A percentile compares a stretch with the other conserved stretches of the same genome.
Evolutionary conservation across 2,797 vertebrate species (phyloP).

Genomic region (Artibeus lituratus): DNA sequence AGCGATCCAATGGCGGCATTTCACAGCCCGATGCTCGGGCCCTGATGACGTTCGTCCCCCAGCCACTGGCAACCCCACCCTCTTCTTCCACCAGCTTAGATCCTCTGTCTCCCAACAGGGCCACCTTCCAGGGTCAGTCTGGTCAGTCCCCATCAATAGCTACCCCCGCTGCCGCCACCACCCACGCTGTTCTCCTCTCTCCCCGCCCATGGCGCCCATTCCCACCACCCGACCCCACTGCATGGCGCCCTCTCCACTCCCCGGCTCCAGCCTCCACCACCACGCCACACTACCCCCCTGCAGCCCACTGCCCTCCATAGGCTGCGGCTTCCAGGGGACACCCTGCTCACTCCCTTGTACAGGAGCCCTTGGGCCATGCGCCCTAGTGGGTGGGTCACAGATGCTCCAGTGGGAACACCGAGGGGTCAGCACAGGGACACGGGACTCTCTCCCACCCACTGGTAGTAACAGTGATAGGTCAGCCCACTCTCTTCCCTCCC

Average conservation of each 20-base stretch:
- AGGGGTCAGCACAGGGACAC: accelerated
- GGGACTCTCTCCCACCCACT: neutral
- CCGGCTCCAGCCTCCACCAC: accelerated
- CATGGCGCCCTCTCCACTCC: neutral
- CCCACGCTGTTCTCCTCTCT: neutral
- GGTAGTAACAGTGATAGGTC: accelerated
- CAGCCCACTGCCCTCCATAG: neutral
- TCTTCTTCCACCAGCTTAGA: accelerated
- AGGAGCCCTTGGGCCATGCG: accelerated
- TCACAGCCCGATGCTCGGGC: accelerated
- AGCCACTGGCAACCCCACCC: accelerated
- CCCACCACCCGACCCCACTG: neutral
- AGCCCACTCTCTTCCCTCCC: neutral
- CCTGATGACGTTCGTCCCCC: accelerated
- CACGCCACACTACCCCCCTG: accelerated
- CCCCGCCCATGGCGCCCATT: accelerated
- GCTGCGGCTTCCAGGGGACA: neutral
- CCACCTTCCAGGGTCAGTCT: neutral
- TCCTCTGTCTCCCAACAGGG: neutral
- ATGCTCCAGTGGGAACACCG: accelerated
- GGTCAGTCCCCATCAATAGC: too few species aligned
- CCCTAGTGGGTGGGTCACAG: accelerated
- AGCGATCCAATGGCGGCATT: accelerated
- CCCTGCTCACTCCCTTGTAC: neutral
- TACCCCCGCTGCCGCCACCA: accelerated